Evolutionary conservation across 2,888 invertebrate genomes (phyloP).

Genomic region (Scelioninae gen. 2): DNA sequence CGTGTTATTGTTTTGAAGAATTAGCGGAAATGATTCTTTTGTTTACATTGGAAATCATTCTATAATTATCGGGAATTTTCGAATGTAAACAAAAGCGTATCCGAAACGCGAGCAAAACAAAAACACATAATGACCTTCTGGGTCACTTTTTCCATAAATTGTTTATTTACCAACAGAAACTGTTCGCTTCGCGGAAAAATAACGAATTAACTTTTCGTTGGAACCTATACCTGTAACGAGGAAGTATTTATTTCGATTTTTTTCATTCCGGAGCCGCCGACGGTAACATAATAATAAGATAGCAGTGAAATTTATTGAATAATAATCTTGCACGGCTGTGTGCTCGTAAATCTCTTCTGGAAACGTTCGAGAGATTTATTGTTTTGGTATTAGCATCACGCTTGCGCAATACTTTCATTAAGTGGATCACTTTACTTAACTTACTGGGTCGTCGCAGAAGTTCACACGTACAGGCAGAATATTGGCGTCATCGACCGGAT

Average conservation of each 20-base stretch:
- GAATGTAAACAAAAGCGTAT: no score
- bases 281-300: conserved; percentile 29
- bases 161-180: no score
- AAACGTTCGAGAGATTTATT: conserved; percentile 39
- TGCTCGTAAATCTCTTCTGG: conserved; percentile 35
- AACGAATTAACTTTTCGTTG: no score
- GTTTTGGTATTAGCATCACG: conserved; percentile 37
- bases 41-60: no score
- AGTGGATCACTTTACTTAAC: conserved; percentile 47
- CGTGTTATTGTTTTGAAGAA: no score
- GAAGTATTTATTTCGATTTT: conserved; percentile 16
- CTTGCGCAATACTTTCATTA: conserved; percentile 48
- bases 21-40: no score
- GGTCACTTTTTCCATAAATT: no score
- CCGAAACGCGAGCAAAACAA: no score
- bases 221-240: conserved; percentile 1
- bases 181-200: no score
- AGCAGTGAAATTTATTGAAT: conserved; percentile 37
- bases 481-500: conserved; percentile 24
- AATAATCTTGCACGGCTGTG: conserved; percentile 27
- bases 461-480: conserved; percentile 36
- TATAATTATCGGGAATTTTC: no score
- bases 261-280: background rate
- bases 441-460: conserved; percentile 36
- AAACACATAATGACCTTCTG: no score